Evolutionary conservation across 2,113 vertebrate species (phyloP).

Genomic region (Lathamus discolor): DNA sequence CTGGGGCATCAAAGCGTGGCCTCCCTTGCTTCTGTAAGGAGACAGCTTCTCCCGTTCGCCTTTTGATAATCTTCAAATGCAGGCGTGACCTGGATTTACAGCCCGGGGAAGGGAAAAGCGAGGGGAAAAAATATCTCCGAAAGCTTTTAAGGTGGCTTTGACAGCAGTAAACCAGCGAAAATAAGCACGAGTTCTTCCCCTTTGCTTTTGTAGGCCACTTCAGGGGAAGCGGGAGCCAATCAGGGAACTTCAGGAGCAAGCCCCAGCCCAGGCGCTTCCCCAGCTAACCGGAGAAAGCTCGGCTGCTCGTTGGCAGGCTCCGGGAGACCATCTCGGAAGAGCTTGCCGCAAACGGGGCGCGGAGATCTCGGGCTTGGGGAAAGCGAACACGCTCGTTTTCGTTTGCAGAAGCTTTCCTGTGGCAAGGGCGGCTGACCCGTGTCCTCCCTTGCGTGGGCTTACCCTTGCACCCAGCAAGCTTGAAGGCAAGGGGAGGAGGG

Average conservation of each 20-base stretch:
- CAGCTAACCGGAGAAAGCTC: background rate
- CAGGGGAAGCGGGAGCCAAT: slow-evolving; percentile 23
- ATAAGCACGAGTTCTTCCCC: slow-evolving; percentile 19
- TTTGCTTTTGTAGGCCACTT: slow-evolving; percentile 44
- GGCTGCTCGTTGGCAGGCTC: background rate
- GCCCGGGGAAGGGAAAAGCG: background rate
- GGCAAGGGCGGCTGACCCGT: background rate
- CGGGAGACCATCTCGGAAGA: background rate
- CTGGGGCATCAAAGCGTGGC: background rate
- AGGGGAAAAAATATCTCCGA: background rate
- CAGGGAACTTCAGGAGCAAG: background rate
- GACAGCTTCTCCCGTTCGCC: slow-evolving; percentile 16
- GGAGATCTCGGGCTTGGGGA: background rate
- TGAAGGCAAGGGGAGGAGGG: fast-evolving
- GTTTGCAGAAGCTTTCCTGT: background rate
- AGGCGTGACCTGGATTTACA: slow-evolving; percentile 39
- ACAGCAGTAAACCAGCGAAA: slow-evolving; percentile 42
- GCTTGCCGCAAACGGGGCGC: background rate
- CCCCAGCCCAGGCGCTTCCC: background rate
- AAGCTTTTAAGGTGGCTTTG: slow-evolving; percentile 32
- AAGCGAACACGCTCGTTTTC: background rate
- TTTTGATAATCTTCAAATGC: slow-evolving; percentile 41
- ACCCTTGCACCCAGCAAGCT: fast-evolving
- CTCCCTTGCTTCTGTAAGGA: background rate
- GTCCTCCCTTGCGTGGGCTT: background rate